Evolutionary conservation across 2,797 vertebrate genomes (phyloP).

Genomic region (Decapterus maruadsi): DNA sequence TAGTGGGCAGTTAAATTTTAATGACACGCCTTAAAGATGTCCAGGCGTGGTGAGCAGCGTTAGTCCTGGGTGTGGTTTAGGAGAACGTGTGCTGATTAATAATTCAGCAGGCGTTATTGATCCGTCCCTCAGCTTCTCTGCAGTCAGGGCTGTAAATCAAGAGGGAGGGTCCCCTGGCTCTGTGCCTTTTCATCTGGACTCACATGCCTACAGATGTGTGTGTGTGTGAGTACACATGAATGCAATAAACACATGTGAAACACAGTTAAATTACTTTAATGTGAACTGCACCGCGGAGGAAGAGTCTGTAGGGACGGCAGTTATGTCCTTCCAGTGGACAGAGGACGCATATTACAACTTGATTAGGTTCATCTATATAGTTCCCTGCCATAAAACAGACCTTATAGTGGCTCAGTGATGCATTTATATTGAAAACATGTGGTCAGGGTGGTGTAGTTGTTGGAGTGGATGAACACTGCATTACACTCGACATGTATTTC

Average conservation of each 20-base stretch:
- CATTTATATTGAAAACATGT: neutral
- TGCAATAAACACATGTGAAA: neutral
- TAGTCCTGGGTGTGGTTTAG: conserved; percentile 31
- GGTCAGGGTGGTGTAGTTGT: neutral
- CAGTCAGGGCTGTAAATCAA: conserved; percentile 61
- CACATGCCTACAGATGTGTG: neutral
- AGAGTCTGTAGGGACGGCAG: conserved; percentile 11
- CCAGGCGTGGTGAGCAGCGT: neutral
- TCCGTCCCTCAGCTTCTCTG: conserved; percentile 65
- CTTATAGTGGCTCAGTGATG: neutral
- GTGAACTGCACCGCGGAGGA: conserved; percentile 2
- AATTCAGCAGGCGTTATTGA: conserved; percentile 82
- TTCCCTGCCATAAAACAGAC: neutral
- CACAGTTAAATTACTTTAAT: neutral
- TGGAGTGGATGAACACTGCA: neutral
- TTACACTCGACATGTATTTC: neutral
- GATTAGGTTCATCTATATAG: neutral
- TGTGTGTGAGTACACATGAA: neutral
- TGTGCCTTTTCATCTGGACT: conserved; percentile 59
- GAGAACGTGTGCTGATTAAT: conserved; percentile 72
- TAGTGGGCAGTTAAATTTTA: conserved; percentile 14
- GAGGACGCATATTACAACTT: conserved; percentile 9
- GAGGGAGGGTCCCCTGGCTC: conserved; percentile 38
- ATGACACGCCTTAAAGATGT: conserved; percentile 17
- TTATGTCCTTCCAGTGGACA: conserved; percentile 14